phyloP scores from a whole-genome alignment of 2,888 invertebrate species.

The Tetranychus piercei region DNA sequence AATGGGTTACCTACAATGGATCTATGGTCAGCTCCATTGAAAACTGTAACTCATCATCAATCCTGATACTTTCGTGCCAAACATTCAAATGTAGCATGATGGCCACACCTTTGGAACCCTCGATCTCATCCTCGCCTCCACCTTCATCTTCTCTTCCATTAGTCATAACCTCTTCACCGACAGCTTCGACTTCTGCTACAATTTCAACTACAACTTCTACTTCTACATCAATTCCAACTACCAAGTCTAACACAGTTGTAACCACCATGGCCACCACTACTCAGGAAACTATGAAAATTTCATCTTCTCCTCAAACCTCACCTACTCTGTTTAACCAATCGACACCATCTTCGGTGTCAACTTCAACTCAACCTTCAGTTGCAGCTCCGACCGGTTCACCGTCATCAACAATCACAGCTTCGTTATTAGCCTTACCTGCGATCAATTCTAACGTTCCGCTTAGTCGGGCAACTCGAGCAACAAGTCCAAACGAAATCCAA shows the following conservation, averaged over 20 bases:
- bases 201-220: background rate
- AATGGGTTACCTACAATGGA: constrained; percentile 6
- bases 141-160: background rate
- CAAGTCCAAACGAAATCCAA: constrained; percentile 4
- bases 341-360: background rate
- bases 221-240: background rate
- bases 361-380: background rate
- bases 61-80: constrained; percentile 2
- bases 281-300: background rate
- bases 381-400: background rate
- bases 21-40: background rate
- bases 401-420: background rate
- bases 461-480: background rate
- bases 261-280: background rate
- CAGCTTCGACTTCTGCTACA: background rate
- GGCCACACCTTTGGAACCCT: background rate
- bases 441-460: background rate
- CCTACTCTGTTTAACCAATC: background rate
- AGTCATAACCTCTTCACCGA: background rate
- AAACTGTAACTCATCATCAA: background rate
- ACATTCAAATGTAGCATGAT: constrained; percentile 5
- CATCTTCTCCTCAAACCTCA: background rate
- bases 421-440: background rate
- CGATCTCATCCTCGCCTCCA: background rate
- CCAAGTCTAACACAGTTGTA: background rate